Conservation (phyloP, 2,888 invertebrate genomes). For the Stenodera caucasica region DNA sequence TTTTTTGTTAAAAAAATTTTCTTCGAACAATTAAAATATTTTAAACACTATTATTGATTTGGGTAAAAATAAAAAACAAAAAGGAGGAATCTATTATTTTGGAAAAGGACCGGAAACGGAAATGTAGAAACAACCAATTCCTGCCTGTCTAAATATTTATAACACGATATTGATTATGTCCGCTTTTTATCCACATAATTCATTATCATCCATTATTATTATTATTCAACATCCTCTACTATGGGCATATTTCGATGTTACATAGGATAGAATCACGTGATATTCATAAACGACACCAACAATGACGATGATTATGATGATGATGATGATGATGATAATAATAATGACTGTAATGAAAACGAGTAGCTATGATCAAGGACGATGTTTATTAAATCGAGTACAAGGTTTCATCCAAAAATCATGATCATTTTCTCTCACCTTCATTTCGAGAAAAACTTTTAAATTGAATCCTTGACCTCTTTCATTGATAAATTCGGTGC, state of each 20-base stretch:
- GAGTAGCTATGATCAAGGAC: conserved; percentile 1
- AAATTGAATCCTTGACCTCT: no score
- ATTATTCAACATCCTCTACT: not conserved
- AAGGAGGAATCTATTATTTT: not conserved
- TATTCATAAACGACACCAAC: not conserved
- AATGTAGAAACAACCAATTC: not conserved
- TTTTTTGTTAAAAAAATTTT: no score
- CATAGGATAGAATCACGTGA: not conserved
- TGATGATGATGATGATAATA: no score
- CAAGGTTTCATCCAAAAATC: not conserved
- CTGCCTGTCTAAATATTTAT: not conserved
- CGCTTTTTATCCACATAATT: not conserved
- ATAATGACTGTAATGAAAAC: not conserved
- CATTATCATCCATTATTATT: not conserved
- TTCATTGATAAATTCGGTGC: no score
- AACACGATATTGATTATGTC: conserved; percentile 4
- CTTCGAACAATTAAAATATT: no score
- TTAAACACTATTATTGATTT: no score
- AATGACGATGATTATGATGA: not conserved
- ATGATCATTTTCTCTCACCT: no score
- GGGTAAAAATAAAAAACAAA: no score
- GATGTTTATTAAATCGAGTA: not conserved
- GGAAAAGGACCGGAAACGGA: not conserved
- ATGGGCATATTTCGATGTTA: not conserved
- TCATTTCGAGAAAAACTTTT: no score